Base-by-base conservation (phyloP, 1,140 invertebrate species). In the Antheraea pernyi region DNA sequence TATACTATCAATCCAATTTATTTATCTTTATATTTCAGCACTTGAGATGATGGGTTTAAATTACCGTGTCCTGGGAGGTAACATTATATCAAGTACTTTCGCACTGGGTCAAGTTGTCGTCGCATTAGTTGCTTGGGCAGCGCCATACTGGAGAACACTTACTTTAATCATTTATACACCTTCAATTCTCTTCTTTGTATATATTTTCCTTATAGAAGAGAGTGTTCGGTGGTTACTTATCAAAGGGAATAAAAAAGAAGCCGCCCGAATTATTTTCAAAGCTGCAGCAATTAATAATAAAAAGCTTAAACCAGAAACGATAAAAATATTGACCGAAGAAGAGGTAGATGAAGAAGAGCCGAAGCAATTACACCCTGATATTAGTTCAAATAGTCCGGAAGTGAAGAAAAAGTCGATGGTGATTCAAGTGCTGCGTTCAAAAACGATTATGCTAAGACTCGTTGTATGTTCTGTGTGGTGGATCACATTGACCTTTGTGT, bases 31-130 rank as follows among this genome's bases (percentile, higher is more conserved):
- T 76, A 74, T 93, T 90, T 48, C 86, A 97, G 97, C 95, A 59
- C 93, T 97, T 68, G 97, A 98, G 88, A 94, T 97, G 84, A 95
- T 97, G 0, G 96, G 95, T 0, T 94, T 95, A 6, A 93, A 94
- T 58, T 94, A 94, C 53, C 89, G 97, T 70, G 95, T 96, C 0
- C 85, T 97, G 5, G 95, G 94, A 62, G 96, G 96, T 16, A 95
- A 96, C 13, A 84, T 96, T 0, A 95, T 96, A 5, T 95, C 95
- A 16, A 93, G 94, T 64, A 95, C 95, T 69, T 97, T 96, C 82
- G 95, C 96, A 0, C 63, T 96, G 3, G 97, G 97, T 0, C 94
- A 96, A 76, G 94, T 95, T 39, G 69, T 94, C 9, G 88, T 96
- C 60, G 96, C 96, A 58, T 80, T 95, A 13, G 83, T 95, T 3